Evolutionary conservation across 2,113 vertebrate species (phyloP).

Genomic region (Egretta garzetta): DNA sequence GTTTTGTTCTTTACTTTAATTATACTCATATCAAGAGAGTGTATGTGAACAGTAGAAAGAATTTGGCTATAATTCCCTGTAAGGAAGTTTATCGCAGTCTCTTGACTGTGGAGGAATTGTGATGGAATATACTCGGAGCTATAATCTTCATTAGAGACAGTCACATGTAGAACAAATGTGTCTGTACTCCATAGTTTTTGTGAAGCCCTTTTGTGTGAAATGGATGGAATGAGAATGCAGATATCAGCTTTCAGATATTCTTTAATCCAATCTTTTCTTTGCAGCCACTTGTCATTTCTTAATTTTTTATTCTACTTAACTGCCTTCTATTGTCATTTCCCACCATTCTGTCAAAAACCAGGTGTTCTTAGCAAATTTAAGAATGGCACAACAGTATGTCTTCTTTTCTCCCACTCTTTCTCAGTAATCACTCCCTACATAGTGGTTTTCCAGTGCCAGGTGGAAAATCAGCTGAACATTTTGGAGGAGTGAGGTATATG

Average conservation of each 20-base stretch:
- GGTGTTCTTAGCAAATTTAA: background rate
- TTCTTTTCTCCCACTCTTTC: background rate
- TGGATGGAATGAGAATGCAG: background rate
- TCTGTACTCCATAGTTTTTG: background rate
- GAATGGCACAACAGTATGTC: background rate
- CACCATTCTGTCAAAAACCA: background rate
- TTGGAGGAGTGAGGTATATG: background rate
- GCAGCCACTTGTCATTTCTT: background rate
- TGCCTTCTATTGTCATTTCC: background rate
- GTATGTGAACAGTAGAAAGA: background rate
- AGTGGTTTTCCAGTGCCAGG: slow-evolving; percentile 11
- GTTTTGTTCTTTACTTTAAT: background rate
- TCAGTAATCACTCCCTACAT: background rate
- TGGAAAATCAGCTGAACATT: slow-evolving; percentile 10
- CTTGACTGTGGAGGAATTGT: background rate
- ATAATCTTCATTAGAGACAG: background rate
- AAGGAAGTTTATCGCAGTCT: background rate
- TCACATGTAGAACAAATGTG: background rate
- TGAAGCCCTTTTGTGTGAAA: background rate
- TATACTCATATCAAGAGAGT: background rate
- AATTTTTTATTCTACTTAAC: background rate
- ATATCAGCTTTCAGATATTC: background rate
- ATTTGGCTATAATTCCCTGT: background rate
- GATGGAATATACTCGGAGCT: background rate
- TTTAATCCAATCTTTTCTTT: background rate